phyloP scores from a whole-genome alignment of 2,113 vertebrate genomes.

The Pedionomus torquatus region DNA sequence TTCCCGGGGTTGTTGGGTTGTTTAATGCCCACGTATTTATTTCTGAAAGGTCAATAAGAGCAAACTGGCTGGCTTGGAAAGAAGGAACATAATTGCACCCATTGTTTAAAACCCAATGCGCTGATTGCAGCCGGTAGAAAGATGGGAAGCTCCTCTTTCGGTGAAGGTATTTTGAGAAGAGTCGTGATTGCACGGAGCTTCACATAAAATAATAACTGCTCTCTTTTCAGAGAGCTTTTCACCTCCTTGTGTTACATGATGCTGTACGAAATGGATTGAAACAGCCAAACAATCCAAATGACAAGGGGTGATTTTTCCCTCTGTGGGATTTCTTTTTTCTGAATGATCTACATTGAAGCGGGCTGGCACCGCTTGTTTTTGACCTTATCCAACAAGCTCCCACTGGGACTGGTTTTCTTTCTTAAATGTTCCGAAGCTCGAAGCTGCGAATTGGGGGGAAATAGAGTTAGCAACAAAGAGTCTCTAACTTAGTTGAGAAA shows the following conservation, averaged over 20 bases:
- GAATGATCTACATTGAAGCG: not conserved
- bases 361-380: not conserved
- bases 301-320: not conserved
- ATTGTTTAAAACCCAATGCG: not conserved
- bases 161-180: not conserved
- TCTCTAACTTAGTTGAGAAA: not conserved
- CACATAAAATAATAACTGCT: not conserved
- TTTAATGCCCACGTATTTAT: not conserved
- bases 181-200: not conserved
- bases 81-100: not conserved
- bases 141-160: not conserved
- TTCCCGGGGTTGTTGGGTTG: not conserved
- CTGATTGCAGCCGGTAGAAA: not conserved
- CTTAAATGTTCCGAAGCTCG: not conserved
- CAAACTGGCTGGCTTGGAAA: not conserved
- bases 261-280: not conserved
- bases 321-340: not conserved
- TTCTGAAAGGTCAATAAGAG: slow-evolving; percentile 14
- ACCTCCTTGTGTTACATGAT: not conserved
- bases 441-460: not conserved
- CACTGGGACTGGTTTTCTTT: not conserved
- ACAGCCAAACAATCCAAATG: not conserved
- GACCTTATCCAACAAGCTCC: not conserved
- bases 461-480: not conserved
- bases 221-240: not conserved